Evolutionary conservation across 2,888 invertebrate genomes (phyloP), one percentile per base, ranked within the genome.

Genomic region (Limnephilus rhombicus): DNA sequence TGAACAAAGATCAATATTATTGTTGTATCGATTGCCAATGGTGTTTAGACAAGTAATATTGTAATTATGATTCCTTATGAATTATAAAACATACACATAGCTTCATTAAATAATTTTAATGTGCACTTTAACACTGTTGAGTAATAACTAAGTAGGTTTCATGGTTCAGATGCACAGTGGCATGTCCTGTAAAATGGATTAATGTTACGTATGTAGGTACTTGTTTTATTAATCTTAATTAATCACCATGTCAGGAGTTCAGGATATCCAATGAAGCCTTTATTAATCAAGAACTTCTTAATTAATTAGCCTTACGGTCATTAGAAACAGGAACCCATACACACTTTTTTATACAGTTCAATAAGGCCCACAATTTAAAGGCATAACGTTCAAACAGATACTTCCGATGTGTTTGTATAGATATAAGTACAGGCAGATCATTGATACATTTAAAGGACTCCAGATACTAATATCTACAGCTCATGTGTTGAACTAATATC

Each of bases 31-130:
- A n/a, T 68, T 68, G 9, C 9, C 68, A 68, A 68, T n/a, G 68
- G 68, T 68, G n/a, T 68, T 68, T 68, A 68, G 68, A 68, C 68
- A 68, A 68, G n/a, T 68, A 68, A 68, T 68, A 68, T 68, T n/a
- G 68, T 68, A 68, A 68, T 68, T 24, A 68, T 68, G 24, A 68
- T 68, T 68, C 24, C 68, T 68, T 68, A 68, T 68, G 5, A 68
- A 68, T 5, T 53, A 18, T 53, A 18, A 53, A 53, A 53, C 53
- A 53, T 5, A 68, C 24, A 68, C 24, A 7, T 24, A 68, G n/a
- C 24, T 24, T 68, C 24, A 68, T 68, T 53, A 24, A 68, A 68
- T 24, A 68, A 68, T 24, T 68, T 7, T 68, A n/a, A n/a, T 68
- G n/a, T 68, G 68, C 68, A 68, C 68, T n/a, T 68, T 68, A n/a